A percentile compares a stretch with the other conserved stretches of the same genome.
Conservation (phyloP, 2,113 vertebrate species). For the Bolborhynchus lineola region DNA sequence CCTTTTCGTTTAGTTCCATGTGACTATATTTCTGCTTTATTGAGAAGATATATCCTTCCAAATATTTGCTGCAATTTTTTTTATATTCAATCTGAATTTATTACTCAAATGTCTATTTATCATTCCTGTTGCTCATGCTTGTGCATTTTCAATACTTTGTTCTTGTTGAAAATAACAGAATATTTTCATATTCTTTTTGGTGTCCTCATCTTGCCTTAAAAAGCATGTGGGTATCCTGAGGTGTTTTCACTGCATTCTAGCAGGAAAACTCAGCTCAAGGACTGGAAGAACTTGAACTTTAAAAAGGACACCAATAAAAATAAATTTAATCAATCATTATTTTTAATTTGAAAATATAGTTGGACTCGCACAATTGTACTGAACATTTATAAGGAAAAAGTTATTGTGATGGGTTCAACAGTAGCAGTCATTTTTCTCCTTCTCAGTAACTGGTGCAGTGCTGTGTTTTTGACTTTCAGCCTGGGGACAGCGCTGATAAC, state of each 20-base stretch:
- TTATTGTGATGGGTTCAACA: no score
- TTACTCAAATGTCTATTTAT: neutral
- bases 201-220: neutral
- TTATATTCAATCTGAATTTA: neutral
- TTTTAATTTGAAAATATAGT: neutral
- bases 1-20: neutral
- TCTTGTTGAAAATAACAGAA: neutral
- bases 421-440: no score
- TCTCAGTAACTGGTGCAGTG: no score
- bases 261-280: neutral
- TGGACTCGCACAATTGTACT: accelerated
- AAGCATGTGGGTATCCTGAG: neutral
- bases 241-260: neutral
- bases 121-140: neutral
- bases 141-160: neutral
- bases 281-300: neutral
- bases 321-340: neutral
- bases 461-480: no score
- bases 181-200: neutral
- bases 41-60: neutral
- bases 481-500: no score
- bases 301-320: neutral
- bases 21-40: neutral
- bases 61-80: neutral
- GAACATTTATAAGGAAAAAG: neutral